Percentiles rank a stretch among this genome's conserved stretches.
These are phyloP conservation scores for Chymomyza amoena DNA, from an alignment of 2,888 invertebrate genomes.

Conservation along the genomic window DNA sequence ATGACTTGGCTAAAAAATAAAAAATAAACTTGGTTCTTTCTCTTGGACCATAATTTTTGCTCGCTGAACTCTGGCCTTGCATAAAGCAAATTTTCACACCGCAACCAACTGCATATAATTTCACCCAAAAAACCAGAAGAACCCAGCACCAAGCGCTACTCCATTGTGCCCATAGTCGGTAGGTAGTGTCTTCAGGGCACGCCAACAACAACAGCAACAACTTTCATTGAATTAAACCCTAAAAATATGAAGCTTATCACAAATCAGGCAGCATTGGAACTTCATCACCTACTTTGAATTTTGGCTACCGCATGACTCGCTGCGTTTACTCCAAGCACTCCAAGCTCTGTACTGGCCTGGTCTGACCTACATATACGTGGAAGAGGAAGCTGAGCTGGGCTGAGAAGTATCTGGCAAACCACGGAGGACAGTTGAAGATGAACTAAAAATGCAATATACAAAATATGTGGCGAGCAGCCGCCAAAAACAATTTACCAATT, in stretches of 20 bases:
- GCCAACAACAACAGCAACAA: conserved; percentile 41
- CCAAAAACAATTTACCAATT: conserved; percentile 76
- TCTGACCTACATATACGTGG: conserved; percentile 56
- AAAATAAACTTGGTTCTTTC: conserved; percentile 1
- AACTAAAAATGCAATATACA: conserved; percentile 68
- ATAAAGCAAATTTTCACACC: conserved; percentile 64
- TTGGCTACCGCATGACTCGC: conserved; percentile 66
- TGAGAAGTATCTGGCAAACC: conserved; percentile 13
- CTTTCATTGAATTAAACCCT: conserved; percentile 72
- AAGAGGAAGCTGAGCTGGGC: not conserved
- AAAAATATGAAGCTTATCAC: conserved; percentile 75
- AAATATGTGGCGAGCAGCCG: conserved; percentile 64
- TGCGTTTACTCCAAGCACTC: conserved; percentile 9
- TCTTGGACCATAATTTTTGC: conserved; percentile 22
- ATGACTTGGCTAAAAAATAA: conserved; percentile 52
- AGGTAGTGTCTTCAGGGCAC: conserved; percentile 31
- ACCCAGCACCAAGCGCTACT: conserved; percentile 3
- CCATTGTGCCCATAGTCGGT: conserved; percentile 46
- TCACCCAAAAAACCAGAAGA: conserved; percentile 46
- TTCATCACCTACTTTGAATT: conserved; percentile 76
- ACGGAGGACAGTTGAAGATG: conserved; percentile 45
- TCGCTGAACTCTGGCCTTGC: conserved; percentile 65
- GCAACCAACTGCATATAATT: conserved; percentile 63
- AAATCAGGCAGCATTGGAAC: conserved; percentile 72
- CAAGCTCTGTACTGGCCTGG: conserved; percentile 25